Evolutionary conservation across 1,140 invertebrate genomes (phyloP).

Genomic region (Drosophila repleta): DNA sequence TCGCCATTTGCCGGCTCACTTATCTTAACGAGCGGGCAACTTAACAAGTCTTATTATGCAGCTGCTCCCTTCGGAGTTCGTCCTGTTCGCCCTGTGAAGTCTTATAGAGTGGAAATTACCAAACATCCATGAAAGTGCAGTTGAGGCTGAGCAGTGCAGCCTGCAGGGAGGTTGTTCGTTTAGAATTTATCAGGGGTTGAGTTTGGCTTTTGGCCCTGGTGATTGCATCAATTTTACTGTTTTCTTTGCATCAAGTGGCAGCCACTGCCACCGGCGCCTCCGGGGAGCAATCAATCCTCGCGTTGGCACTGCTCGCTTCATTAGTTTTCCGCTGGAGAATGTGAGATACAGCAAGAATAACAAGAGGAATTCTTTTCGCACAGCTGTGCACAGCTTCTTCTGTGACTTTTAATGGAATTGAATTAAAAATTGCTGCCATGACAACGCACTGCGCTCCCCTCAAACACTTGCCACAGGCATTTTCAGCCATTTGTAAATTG

Average conservation of each 20-base stretch:
- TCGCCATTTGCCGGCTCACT: conserved; percentile 79
- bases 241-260: conserved; percentile 58
- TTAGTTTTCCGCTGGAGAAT: conserved; percentile 62
- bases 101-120: conserved; percentile 64
- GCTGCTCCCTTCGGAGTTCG: conserved; percentile 50
- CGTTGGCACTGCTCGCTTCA: conserved; percentile 74
- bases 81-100: conserved; percentile 12
- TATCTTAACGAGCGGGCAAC: conserved; percentile 80
- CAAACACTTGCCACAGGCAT: conserved; percentile 66
- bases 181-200: conserved; percentile 2
- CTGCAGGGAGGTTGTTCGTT: conserved; percentile 21
- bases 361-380: conserved; percentile 41
- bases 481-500: conserved; percentile 78
- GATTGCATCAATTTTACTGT: conserved; percentile 58
- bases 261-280: conserved; percentile 48
- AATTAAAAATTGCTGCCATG: conserved; percentile 76
- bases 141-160: conserved; percentile 41
- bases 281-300: conserved; percentile 82
- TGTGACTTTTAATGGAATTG: conserved; percentile 80
- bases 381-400: conserved; percentile 67
- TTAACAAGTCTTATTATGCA: conserved; percentile 82
- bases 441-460: background rate
- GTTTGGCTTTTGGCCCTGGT: conserved; percentile 52
- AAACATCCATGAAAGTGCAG: conserved; percentile 66
- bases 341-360: conserved; percentile 20